Evolutionary conservation across 2,113 vertebrate genomes (phyloP).

Genomic region (Epinephelus moara): DNA sequence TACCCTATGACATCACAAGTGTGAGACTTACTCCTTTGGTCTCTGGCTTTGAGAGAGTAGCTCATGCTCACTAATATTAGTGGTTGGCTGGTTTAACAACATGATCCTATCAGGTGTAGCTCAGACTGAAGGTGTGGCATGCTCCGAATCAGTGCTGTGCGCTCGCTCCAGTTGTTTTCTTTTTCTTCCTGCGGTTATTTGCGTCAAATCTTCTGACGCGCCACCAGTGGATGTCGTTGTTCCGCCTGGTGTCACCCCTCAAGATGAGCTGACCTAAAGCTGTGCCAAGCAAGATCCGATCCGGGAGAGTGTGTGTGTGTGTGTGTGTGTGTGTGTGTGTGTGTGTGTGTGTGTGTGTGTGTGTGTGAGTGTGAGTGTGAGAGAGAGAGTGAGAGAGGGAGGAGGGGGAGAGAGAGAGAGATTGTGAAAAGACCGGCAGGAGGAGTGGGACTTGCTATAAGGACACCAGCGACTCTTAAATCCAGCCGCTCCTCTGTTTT

Average conservation of each 20-base stretch:
- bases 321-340: conserved; percentile 51
- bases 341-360: conserved; percentile 53
- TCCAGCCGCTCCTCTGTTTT: conserved; percentile 69
- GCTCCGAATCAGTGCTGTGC: too few relatives aligned
- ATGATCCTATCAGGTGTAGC: background rate
- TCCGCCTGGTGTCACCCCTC: conserved; percentile 77
- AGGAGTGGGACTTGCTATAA: conserved; percentile 77
- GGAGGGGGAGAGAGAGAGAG: conserved; percentile 57
- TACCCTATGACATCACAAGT: too few relatives aligned
- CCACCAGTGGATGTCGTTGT: conserved; percentile 90
- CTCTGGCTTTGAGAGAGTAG: too few relatives aligned
- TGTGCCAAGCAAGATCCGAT: conserved; percentile 76
- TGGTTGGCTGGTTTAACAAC: background rate
- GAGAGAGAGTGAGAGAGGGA: conserved; percentile 66
- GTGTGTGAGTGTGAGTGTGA: conserved; percentile 26
- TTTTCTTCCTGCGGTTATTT: background rate
- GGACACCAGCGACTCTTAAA: conserved; percentile 72
- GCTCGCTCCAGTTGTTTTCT: background rate
- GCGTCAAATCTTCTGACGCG: conserved; percentile 39
- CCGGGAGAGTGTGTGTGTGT: conserved; percentile 62
- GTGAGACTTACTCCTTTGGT: too few relatives aligned
- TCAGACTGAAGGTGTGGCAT: background rate
- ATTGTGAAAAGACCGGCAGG: conserved; percentile 69
- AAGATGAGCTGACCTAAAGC: conserved; percentile 84
- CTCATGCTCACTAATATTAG: too few relatives aligned